Conservation (phyloP, 2,797 vertebrate species). For the Coracias cyanogaster region DNA sequence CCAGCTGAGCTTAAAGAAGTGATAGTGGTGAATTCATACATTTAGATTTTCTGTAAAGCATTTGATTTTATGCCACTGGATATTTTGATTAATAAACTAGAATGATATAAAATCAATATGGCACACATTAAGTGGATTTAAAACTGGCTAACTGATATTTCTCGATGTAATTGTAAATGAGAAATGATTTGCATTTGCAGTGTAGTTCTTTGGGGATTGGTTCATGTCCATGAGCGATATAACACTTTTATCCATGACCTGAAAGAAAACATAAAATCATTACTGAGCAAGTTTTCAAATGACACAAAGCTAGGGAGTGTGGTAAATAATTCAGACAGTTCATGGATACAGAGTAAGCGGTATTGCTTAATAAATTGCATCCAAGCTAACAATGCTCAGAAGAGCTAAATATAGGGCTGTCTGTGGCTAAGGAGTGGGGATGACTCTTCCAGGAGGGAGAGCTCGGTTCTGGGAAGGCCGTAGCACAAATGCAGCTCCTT, state of each 20-base stretch:
- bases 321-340: slow-evolving; percentile 41
- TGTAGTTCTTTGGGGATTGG: slow-evolving; percentile 35
- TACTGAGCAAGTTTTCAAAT: slow-evolving; percentile 39
- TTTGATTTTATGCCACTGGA: slow-evolving; percentile 32
- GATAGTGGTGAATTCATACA: slow-evolving; percentile 19
- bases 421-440: neutral
- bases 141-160: slow-evolving; percentile 41
- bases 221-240: neutral
- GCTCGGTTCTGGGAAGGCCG: neutral
- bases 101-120: slow-evolving; percentile 59
- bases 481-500: neutral
- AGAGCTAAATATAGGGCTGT: neutral
- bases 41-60: slow-evolving; percentile 36
- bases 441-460: neutral
- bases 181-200: slow-evolving; percentile 57
- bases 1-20: neutral
- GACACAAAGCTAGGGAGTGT: neutral
- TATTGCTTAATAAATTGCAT: slow-evolving; percentile 22
- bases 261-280: slow-evolving; percentile 55
- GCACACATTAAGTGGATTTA: slow-evolving; percentile 64
- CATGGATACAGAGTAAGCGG: neutral
- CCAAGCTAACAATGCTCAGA: neutral
- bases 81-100: slow-evolving; percentile 69
- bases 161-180: slow-evolving; percentile 58
- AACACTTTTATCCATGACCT: slow-evolving; percentile 30